Evolutionary conservation across 2,113 vertebrate genomes (phyloP), one percentile per base, ranked within the genome.

Genomic region (Sylvietta virens): DNA sequence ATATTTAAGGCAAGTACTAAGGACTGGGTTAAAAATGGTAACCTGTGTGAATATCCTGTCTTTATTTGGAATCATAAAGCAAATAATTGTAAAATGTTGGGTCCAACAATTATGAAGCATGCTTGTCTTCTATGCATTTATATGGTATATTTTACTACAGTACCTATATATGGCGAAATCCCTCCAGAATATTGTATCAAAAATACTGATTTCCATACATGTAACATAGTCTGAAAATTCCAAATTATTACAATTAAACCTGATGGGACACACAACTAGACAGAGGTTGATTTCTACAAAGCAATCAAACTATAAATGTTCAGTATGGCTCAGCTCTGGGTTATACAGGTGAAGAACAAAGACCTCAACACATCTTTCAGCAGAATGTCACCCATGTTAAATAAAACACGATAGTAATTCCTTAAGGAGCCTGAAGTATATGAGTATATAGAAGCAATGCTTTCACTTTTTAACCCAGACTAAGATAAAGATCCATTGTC

Each of bases 141-240:
- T 40, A 28, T 24, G 1, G 11, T 23, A 28, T 4, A 13, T 30
- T 45, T 81, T 48, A 33, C 15, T 64, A n/a, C 3, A 83, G 9
- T 21, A 88, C 3, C 6, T 42, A 47, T 4, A 24, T 28, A 53
- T 44, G 8, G 6, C 78, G 17, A 84, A 18, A 85, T 1, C 1
- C 1, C 37, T 90, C 10, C 57, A 64, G 19, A 15, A 35, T 7
- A 70, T 3, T 1, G 0, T 27, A 71, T n/a, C 6, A 81, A 78
- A 88, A 58, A 37, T 4, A 51, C 7, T 27, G 5, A 66, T 61
- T 73, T 65, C 50, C 26, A 37, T 7, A n/a, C 3, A 44, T 0
- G 1, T 21, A 64, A 48, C 1, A 1, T 15, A 76, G 26, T 14
- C 39, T 48, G 12, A 86, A 86, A 81, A 88, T 77, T 61, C 23